Conservation (phyloP, 2,113 vertebrate genomes). For the Verasper variegatus region DNA sequence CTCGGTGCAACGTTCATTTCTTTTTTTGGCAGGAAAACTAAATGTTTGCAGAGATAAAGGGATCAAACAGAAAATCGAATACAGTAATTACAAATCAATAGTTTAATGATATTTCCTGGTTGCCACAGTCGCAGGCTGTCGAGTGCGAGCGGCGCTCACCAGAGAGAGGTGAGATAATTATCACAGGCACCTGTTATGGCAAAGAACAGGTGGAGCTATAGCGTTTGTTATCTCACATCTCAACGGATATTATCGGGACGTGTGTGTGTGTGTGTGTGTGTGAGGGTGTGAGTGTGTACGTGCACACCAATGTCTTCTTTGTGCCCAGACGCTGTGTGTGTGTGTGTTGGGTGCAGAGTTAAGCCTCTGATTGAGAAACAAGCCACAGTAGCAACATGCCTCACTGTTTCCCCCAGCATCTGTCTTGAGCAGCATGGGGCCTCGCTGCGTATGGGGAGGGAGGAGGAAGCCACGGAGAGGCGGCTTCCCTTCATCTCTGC, state of each 20-base stretch:
- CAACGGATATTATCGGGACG: conserved; percentile 56
- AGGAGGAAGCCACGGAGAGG: conserved; percentile 47
- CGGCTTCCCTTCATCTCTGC: conserved; percentile 60
- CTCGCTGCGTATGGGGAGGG: conserved; percentile 35
- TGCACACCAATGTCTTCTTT: conserved; percentile 53
- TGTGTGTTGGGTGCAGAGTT: conserved; percentile 62
- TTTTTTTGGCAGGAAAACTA: conserved; percentile 9
- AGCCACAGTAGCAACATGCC: conserved; percentile 73
- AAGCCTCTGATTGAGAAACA: conserved; percentile 83
- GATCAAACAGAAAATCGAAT: conserved; percentile 54
- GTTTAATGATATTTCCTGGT: conserved; percentile 61
- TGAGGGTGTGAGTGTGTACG: conserved; percentile 28
- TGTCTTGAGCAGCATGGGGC: conserved; percentile 72
- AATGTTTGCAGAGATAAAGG: conserved; percentile 33
- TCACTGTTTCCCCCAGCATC: conserved; percentile 69
- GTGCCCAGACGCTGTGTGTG: conserved; percentile 46
- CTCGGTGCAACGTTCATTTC: background rate
- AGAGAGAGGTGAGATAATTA: conserved; percentile 73
- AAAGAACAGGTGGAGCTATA: conserved; percentile 75
- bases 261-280: conserved; percentile 13
- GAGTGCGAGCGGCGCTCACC: conserved; percentile 58
- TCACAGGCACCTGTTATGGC: conserved; percentile 77
- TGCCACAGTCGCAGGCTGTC: conserved; percentile 49
- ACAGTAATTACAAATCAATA: conserved; percentile 59
- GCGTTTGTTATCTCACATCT: conserved; percentile 72